phyloP scores from a whole-genome alignment of 1,140 invertebrate genomes.

The Parasteatoda tepidariorum region DNA sequence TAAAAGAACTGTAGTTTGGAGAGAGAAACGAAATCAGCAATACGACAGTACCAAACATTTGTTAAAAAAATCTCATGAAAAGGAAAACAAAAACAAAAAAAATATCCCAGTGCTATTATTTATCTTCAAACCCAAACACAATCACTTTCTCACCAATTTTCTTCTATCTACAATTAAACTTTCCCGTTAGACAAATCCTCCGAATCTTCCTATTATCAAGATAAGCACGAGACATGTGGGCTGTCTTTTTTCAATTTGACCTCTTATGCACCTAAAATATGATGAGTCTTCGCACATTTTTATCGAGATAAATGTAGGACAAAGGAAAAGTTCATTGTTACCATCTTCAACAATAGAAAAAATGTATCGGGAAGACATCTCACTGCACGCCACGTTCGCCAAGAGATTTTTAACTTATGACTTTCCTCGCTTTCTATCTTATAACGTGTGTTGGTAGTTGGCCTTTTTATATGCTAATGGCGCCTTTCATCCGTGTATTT shows the following conservation, averaged over 20 bases:
- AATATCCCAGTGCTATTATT: too few species aligned
- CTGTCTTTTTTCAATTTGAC: not conserved
- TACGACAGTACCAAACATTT: too few species aligned
- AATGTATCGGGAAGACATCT: constrained; percentile 48
- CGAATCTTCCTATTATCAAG: too few species aligned
- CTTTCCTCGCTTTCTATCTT: not conserved
- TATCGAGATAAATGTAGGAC: constrained; percentile 27
- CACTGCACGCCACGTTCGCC: not conserved
- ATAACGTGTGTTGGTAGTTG: not conserved
- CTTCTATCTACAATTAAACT: too few species aligned
- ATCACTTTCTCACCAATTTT: too few species aligned
- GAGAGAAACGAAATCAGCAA: too few species aligned
- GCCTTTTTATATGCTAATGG: constrained; percentile 35
- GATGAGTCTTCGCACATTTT: not conserved
- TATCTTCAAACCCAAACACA: too few species aligned
- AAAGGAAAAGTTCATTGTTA: constrained; percentile 60
- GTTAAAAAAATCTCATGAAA: too few species aligned
- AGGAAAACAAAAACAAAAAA: too few species aligned
- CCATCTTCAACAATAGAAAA: constrained; percentile 32
- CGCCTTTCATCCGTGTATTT: not conserved
- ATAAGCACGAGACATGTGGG: not conserved
- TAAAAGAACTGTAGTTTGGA: too few species aligned
- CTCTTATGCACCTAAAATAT: not conserved
- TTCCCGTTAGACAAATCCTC: too few species aligned
- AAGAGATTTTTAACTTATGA: constrained; percentile 5